These are phyloP conservation scores for Harpagoxenus sublaevis DNA, from an alignment of 2,888 invertebrate species.

Conservation along the genomic window DNA sequence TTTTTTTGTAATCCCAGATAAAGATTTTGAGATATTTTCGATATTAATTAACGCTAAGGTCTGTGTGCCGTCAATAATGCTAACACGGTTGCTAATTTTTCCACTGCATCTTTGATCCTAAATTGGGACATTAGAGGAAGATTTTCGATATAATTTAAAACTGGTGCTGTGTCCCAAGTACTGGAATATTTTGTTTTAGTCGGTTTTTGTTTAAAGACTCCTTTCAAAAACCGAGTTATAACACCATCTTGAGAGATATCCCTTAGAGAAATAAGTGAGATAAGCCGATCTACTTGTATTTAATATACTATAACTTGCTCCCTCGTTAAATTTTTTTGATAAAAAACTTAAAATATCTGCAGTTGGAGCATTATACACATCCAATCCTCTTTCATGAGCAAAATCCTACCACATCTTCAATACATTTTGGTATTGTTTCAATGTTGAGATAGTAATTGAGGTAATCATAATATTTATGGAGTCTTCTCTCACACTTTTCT, in stretches of 20 bases:
- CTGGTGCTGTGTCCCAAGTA: conserved; percentile 63
- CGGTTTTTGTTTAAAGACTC: conserved; percentile 56
- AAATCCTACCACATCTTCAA: background rate
- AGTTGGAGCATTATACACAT: conserved; percentile 7
- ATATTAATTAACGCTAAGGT: conserved; percentile 57
- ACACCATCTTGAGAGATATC: conserved; percentile 56
- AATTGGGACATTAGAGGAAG: conserved; percentile 32
- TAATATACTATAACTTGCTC: conserved; percentile 42
- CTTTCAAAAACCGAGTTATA: conserved; percentile 59
- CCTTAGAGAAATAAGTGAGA: conserved; percentile 55
- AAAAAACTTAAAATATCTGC: conserved; percentile 32
- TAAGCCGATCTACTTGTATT: conserved; percentile 55
- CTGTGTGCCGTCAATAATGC: conserved; percentile 65
- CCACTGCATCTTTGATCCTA: conserved; percentile 48
- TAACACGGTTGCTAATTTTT: conserved; percentile 64
- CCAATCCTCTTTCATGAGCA: background rate
- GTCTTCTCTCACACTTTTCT: conserved; percentile 37
- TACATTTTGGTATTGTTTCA: background rate
- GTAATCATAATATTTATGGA: conserved; percentile 43
- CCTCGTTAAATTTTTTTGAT: background rate
- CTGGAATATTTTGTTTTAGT: conserved; percentile 60
- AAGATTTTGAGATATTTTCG: background rate
- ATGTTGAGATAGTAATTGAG: background rate
- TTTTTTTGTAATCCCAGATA: conserved; percentile 21
- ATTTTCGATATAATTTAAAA: conserved; percentile 55